Percentiles rank a stretch among this genome's conserved stretches.
phyloP scores from a whole-genome alignment of 2,113 vertebrate species.

The Coptodon rendalli region DNA sequence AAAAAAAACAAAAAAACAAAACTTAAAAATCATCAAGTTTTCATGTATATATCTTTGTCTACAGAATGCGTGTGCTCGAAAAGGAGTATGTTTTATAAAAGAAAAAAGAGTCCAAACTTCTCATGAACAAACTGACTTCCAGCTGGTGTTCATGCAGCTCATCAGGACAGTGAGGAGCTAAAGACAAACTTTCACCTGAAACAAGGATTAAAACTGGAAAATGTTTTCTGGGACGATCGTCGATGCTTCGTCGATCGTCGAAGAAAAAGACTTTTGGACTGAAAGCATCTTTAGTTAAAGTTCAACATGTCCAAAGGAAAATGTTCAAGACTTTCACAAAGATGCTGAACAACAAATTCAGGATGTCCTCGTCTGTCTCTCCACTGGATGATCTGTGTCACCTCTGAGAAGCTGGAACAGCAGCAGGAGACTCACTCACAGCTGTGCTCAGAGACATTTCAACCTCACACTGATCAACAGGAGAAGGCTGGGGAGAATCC shows the following conservation, averaged over 20 bases:
- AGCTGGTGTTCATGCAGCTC: fast-evolving
- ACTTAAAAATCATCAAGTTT: too few species aligned
- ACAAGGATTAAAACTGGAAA: too few species aligned
- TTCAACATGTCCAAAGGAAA: fast-evolving
- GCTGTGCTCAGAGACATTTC: background rate
- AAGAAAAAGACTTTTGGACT: background rate
- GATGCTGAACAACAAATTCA: background rate
- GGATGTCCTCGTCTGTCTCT: fast-evolving
- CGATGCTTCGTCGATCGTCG: too few species aligned
- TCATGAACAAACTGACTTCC: fast-evolving
- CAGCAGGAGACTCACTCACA: fast-evolving
- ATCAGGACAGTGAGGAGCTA: background rate
- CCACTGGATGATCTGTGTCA: background rate
- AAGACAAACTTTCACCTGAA: too few species aligned
- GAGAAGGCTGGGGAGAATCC: fast-evolving
- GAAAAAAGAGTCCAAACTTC: fast-evolving
- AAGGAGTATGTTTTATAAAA: background rate
- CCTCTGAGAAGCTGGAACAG: fast-evolving
- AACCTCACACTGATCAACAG: background rate
- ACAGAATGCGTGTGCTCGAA: too few species aligned
- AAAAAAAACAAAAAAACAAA: too few species aligned
- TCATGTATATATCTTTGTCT: too few species aligned
- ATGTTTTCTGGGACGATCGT: too few species aligned
- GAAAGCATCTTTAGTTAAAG: background rate
- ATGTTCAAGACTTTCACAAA: fast-evolving